A percentile compares a stretch with the other conserved stretches of the same genome.
phyloP scores from a whole-genome alignment of 2,888 invertebrate genomes.

The Rhingia rostrata region DNA sequence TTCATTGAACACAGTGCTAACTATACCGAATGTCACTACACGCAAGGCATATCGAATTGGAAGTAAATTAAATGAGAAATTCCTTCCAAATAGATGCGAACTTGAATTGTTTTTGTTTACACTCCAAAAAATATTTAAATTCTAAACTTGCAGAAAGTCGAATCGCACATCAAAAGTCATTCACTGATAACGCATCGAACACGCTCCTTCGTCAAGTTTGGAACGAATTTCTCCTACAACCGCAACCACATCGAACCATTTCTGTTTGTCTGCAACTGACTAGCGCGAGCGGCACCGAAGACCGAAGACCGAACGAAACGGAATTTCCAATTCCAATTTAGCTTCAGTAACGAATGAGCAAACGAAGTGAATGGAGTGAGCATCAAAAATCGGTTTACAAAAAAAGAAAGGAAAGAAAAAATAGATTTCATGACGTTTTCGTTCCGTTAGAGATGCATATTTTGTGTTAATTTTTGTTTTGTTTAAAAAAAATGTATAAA shows the following conservation, averaged over 20 bases:
- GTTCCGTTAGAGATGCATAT: constrained; percentile 9
- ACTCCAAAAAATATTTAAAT: constrained; percentile 8
- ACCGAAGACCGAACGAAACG: too few species aligned
- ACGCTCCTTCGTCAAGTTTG: constrained; percentile 25
- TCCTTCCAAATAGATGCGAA: too few species aligned
- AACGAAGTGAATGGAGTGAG: constrained; percentile 40
- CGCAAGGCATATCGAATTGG: too few species aligned
- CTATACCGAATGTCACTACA: too few species aligned
- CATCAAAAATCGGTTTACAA: constrained; percentile 42
- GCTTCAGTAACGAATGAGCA: constrained; percentile 60
- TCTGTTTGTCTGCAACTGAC: constrained; percentile 1
- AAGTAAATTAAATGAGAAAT: too few species aligned
- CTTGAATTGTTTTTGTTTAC: background rate
- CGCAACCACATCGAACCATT: constrained; percentile 14
- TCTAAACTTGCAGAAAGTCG: background rate
- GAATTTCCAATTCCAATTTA: background rate
- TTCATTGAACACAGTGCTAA: too few species aligned
- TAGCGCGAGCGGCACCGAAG: constrained; percentile 42
- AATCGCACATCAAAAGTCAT: too few species aligned
- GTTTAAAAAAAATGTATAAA: constrained; percentile 19
- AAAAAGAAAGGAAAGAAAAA: constrained; percentile 15
- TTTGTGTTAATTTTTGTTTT: constrained; percentile 34
- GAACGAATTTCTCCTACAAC: constrained; percentile 43
- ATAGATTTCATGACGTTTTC: background rate
- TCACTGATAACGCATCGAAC: constrained; percentile 57